Base-by-base conservation (phyloP, 2,888 invertebrate species). In the Oligia latruncula region DNA sequence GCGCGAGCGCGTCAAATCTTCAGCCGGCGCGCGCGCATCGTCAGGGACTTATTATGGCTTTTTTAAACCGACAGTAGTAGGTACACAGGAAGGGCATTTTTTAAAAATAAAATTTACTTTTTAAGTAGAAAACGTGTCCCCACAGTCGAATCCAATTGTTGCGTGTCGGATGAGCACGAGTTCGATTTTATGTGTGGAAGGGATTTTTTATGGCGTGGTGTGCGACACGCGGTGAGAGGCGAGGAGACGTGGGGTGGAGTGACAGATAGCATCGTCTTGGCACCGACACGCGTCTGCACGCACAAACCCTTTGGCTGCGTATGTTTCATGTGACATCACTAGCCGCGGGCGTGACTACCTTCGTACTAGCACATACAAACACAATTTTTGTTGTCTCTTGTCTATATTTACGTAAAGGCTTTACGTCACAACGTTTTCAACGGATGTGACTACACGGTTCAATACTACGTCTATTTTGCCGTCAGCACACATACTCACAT, bases 161-260 rank as follows among this genome's bases (percentile, higher is more conserved):
- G 97, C 97, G 96, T 96, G 96, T 96, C 96, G 94, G 96, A 96
- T 96, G 96, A 95, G 97, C 97, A 97, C 97, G 96, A 96, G 96
- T 95, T 95, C 92, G 92, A 94, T 95, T 96, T 96, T 95, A 95
- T 95, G 95, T 95, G 90, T 90, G 92, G 94, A 93, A 95, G 95
- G 95, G 95, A 95, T 95, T 96, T 96, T 96, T 96, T 96, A 95
- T 95, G 88, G 92, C 92, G 92, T 93, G 95, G 95, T 95, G 95
- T 95, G 96, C 94, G 96, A 94, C 94, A 91, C 88, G 91, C 90
- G 89, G 92, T 87, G 90, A 87, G 88, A 87, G 81, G 89, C 78
- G 83, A 87, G 85, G 83, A 85, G 87, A 65, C 86, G 87, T 85
- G 81, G 87, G 87, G 90, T 85, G 88, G 89, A 82, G 84, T 92